phyloP scores from a whole-genome alignment of 2,888 invertebrate species.

The Apamea anceps region DNA sequence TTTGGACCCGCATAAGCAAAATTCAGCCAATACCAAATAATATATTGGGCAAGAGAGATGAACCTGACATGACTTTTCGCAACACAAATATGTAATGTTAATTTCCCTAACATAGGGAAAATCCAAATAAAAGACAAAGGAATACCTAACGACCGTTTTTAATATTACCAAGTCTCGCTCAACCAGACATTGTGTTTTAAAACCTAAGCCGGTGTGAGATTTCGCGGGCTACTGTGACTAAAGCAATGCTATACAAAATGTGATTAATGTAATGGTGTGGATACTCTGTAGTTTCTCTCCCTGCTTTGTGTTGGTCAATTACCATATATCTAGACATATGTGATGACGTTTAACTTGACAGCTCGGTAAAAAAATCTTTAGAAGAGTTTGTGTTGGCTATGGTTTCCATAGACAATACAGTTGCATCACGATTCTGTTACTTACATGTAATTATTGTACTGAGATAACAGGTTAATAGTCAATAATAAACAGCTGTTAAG shows the following conservation, averaged over 20 bases:
- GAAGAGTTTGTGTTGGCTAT: slow-evolving; percentile 20
- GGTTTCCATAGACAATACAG: slow-evolving; percentile 8
- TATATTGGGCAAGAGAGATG: neutral
- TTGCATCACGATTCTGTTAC: neutral
- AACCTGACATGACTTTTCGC: no score
- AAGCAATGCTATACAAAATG: slow-evolving; percentile 51
- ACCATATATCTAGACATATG: slow-evolving; percentile 45
- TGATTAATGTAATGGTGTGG: slow-evolving; percentile 73
- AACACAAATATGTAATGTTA: no score
- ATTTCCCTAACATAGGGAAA: neutral
- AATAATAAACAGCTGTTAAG: slow-evolving; percentile 43
- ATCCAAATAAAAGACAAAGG: neutral
- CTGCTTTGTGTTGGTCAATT: slow-evolving; percentile 62
- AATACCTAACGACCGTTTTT: neutral
- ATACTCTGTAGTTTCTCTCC: slow-evolving; percentile 62
- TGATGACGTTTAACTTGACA: slow-evolving; percentile 50
- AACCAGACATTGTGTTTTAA: slow-evolving; percentile 12
- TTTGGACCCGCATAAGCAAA: neutral
- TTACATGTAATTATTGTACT: slow-evolving; percentile 26
- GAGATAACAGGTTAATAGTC: neutral
- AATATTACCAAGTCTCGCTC: slow-evolving; percentile 32
- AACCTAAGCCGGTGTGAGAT: slow-evolving; percentile 43
- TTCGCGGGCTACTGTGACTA: slow-evolving; percentile 56
- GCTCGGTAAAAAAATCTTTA: neutral
- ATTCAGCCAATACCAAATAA: neutral